Percentiles rank a stretch among this genome's conserved stretches.
These are phyloP conservation scores for Pica pica DNA, from an alignment of 2,113 vertebrate genomes.

Conservation along the genomic window DNA sequence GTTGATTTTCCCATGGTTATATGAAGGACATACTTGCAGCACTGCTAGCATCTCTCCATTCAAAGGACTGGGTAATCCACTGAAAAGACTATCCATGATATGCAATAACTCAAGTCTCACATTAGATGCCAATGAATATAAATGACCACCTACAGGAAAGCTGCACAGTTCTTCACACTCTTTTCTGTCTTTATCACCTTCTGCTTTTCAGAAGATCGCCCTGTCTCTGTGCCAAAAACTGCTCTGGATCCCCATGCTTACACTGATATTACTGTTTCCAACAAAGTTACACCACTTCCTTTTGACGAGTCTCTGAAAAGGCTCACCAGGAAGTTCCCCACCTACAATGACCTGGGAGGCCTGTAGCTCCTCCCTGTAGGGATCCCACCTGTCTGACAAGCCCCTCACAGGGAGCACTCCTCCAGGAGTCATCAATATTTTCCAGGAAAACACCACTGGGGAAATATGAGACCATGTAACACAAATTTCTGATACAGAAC, in stretches of 20 bases:
- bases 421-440: neutral
- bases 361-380: neutral
- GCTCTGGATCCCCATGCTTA: neutral
- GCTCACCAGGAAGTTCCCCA: neutral
- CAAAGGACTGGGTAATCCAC: neutral
- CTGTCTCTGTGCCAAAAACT: neutral
- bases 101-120: neutral
- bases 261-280: neutral
- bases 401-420: neutral
- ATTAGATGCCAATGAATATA: neutral
- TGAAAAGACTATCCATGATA: neutral
- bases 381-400: neutral
- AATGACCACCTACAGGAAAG: neutral
- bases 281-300: neutral
- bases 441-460: neutral
- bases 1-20: neutral
- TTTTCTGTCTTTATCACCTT: neutral
- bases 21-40: accelerated
- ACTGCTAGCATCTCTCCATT: neutral
- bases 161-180: neutral
- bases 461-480: neutral
- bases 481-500: neutral
- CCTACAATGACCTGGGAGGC: neutral
- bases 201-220: neutral
- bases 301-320: neutral